Evolutionary conservation across 2,113 vertebrate genomes (phyloP).

Genomic region (Manacus vitellinus): DNA sequence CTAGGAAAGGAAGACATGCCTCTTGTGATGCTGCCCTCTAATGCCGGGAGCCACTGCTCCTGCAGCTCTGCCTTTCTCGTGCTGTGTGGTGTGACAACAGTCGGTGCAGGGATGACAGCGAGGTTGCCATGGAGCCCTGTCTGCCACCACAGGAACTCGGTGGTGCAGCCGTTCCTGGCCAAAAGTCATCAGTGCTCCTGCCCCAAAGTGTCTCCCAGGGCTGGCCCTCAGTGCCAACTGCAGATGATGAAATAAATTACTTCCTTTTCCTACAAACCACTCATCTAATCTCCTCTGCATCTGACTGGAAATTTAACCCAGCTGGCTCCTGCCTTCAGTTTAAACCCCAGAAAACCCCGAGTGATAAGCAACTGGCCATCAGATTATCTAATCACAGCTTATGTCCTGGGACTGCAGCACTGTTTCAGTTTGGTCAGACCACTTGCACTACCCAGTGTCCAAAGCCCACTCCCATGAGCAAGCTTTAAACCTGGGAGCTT

Average conservation of each 20-base stretch:
- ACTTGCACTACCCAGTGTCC: background rate
- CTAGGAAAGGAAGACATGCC: background rate
- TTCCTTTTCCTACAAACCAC: background rate
- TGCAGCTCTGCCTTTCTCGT: background rate
- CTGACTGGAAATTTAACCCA: conserved; percentile 8
- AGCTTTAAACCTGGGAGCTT: background rate
- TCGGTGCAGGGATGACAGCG: rapidly evolving
- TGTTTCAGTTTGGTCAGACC: background rate
- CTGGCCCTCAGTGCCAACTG: background rate
- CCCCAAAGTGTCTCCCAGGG: background rate
- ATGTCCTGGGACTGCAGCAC: background rate
- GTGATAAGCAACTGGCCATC: background rate
- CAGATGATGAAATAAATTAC: background rate
- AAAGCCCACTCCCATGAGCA: background rate
- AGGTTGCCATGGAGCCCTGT: conserved; percentile 65
- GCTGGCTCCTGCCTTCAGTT: background rate
- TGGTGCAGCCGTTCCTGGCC: background rate
- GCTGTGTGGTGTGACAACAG: background rate
- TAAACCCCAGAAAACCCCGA: background rate
- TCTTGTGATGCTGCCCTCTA: background rate
- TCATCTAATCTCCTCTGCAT: conserved; percentile 9
- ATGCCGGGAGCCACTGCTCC: background rate
- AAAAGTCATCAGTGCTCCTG: background rate
- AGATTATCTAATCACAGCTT: background rate
- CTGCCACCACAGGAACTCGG: background rate